Percentiles rank a stretch among this genome's conserved stretches.
Evolutionary conservation across 2,797 vertebrate species (phyloP).

Genomic region (Chiroxiphia lanceolata): DNA sequence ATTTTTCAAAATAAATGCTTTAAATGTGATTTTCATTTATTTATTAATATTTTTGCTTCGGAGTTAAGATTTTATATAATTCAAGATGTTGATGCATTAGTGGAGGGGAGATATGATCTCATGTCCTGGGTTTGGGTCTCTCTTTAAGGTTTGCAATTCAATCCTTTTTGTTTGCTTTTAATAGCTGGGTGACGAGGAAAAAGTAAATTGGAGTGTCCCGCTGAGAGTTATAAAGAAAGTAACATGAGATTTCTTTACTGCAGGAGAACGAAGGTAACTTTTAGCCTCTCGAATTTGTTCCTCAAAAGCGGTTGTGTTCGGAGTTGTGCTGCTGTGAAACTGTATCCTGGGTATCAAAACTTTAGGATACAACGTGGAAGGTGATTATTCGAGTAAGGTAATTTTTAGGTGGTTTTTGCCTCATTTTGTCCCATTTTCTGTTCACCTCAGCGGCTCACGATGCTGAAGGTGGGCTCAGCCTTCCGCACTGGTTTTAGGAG

Average conservation of each 20-base stretch:
- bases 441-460: background rate
- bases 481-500: rapidly evolving
- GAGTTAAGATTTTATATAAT: background rate
- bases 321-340: background rate
- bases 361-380: background rate
- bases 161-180: background rate
- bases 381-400: rapidly evolving
- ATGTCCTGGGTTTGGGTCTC: background rate
- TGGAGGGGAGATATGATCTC: background rate
- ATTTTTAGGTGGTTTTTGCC: background rate
- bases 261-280: background rate
- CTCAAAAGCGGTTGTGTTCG: background rate
- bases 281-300: background rate
- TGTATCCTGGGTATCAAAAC: too few relatives aligned
- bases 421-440: rapidly evolving
- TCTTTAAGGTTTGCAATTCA: background rate
- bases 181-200: background rate
- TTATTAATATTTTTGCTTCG: background rate
- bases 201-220: background rate
- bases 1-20: slow-evolving; percentile 88
- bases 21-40: slow-evolving; percentile 64
- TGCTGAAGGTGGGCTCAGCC: background rate
- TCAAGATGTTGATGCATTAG: background rate
- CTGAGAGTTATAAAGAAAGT: background rate
- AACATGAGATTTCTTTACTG: rapidly evolving